Base-by-base conservation (phyloP, 1,140 invertebrate species). In the Zaprionus taronus region DNA sequence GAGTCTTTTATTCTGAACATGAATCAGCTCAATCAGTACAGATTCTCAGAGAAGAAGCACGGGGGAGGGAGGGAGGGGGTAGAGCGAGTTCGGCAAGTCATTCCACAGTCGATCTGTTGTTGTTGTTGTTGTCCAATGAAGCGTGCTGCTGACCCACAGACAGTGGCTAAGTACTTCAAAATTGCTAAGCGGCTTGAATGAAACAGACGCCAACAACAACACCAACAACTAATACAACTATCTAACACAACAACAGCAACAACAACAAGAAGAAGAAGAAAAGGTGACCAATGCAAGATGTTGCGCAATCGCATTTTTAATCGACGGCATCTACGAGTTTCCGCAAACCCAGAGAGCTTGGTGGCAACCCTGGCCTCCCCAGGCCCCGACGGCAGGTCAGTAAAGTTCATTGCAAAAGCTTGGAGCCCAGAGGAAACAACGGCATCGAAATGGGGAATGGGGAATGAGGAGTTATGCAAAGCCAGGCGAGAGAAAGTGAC, bases 291-390 rank as follows among this genome's bases (percentile, higher is more conserved):
- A 89, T 87, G 80, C 31, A 34, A 84, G 83, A 87, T 76, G 67
- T 87, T 87, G 80, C 83, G 81, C 84, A 87, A 87, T 65, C 49
- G 66, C 58, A 61, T 69, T 75, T 72, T 77, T 75, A 53, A 63
- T 69, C 70, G 41, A 60, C 44, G 28, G 36, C 55, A 64, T 58
- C 53, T 70, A 70, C 66, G 71, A 76, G 68, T 86, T 85, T 86
- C 83, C 83, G 80, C 80, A 83, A 72, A 69, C 64, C 63, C 55
- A 62, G 26, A 47, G 34, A 9, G 22, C n/a, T 1, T 14, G 51
- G 12, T 24, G 22, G 11, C 22, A 28, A 26, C 24, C 53, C 22
- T 9, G 24, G 14, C 24, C 26, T 12, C 36, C 34, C 28, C 41
- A 57, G 38, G 31, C 31, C 53, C n/a, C 26, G 22, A 28, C 15